These are phyloP conservation scores for Lytechinus variegatus DNA, from an alignment of 35 echinoderm and acorn worm genomes.

Conservation along the genomic window DNA sequence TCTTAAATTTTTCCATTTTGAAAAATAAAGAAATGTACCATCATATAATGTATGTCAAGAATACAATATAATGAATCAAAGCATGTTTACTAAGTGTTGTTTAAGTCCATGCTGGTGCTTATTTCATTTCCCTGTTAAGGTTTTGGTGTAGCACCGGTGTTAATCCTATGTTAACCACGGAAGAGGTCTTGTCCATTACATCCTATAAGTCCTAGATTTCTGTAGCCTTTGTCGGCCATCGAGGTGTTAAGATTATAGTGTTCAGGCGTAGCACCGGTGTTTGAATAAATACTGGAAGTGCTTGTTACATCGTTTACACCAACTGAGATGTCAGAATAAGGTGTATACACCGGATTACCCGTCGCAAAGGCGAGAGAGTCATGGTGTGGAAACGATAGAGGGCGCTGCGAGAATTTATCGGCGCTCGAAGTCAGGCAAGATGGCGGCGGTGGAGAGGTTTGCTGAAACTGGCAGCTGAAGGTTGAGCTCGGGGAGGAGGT, in stretches of 20 bases:
- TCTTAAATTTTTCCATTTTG: not conserved
- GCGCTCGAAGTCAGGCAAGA: conserved; percentile 22
- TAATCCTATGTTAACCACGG: not conserved
- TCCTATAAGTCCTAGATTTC: not conserved
- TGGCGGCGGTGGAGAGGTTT: conserved; percentile 33
- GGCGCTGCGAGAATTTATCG: conserved; percentile 31
- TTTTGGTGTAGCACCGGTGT: not conserved
- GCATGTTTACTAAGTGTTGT: not conserved
- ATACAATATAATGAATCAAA: not conserved
- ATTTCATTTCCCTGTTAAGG: not conserved
- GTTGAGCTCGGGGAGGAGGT: conserved; percentile 20
- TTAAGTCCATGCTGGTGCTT: not conserved
- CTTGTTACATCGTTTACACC: conserved; percentile 38
- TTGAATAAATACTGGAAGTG: conserved; percentile 25
- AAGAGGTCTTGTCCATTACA: conserved; percentile 15
- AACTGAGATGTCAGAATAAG: conserved; percentile 24
- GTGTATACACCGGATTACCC: conserved; percentile 31
- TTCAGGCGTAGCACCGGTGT: conserved; percentile 1
- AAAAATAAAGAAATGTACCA: not conserved
- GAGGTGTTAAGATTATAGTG: not conserved
- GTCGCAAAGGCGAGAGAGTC: conserved; percentile 3
- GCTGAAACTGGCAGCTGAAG: conserved; percentile 62
- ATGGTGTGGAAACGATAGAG: not conserved
- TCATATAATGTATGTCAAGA: not conserved
- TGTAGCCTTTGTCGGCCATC: conserved; percentile 30